A percentile compares a stretch with the other conserved stretches of the same genome.
phyloP scores from a whole-genome alignment of 2,797 vertebrate genomes.

The Typhlichthys subterraneus region DNA sequence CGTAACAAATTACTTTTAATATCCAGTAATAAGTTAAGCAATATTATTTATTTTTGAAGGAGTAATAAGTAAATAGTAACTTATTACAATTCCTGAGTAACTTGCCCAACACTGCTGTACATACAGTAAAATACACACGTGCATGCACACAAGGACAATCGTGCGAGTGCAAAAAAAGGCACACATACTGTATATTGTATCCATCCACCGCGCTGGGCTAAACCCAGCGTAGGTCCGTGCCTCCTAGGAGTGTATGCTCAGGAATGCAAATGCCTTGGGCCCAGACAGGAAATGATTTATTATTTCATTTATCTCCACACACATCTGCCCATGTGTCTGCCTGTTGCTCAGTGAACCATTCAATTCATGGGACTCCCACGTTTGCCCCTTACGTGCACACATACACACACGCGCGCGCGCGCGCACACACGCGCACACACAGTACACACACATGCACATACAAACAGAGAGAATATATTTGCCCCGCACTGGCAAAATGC shows the following conservation, averaged over 20 bases:
- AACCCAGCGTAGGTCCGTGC: conserved; percentile 59
- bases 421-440: conserved; percentile 11
- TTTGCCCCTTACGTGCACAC: conserved; percentile 48
- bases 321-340: conserved; percentile 83
- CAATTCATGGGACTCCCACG: conserved; percentile 66
- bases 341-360: conserved; percentile 78
- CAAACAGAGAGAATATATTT: conserved; percentile 1
- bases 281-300: conserved; percentile 82
- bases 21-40: too few relatives aligned
- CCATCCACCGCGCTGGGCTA: conserved; percentile 30
- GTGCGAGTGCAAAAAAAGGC: background rate
- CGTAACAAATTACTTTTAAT: too few relatives aligned
- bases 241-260: conserved; percentile 79
- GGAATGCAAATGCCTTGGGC: conserved; percentile 82
- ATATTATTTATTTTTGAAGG: too few relatives aligned
- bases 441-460: conserved; percentile 29
- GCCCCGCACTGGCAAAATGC: conserved; percentile 20
- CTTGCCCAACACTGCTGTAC: conserved; percentile 13
- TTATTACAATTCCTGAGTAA: too few relatives aligned
- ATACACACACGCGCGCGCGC: conserved; percentile 10
- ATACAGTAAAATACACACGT: conserved; percentile 30
- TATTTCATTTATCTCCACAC: conserved; percentile 83
- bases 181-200: conserved; percentile 8
- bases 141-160: background rate
- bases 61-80: too few relatives aligned